Conservation (phyloP, 2,888 invertebrate species). For the Argyresthia goedartella region DNA sequence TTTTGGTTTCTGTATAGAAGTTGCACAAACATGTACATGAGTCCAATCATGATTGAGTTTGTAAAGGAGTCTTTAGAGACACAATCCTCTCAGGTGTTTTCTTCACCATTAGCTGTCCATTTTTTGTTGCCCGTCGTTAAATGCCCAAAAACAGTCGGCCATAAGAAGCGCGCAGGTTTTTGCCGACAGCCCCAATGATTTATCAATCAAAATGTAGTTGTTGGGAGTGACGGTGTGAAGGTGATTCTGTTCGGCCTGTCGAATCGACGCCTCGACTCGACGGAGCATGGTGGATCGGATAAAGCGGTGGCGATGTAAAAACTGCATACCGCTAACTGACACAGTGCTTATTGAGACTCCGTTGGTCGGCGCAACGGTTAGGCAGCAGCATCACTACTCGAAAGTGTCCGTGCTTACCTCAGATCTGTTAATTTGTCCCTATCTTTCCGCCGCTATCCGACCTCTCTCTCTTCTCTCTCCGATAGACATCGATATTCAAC, state of each 20-base stretch:
- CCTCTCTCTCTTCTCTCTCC: not conserved
- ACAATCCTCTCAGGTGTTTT: too few species aligned
- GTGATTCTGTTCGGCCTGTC: conserved; percentile 23
- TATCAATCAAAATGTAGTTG: conserved; percentile 3
- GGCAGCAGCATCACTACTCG: not conserved
- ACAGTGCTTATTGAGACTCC: conserved; percentile 63
- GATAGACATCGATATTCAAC: not conserved
- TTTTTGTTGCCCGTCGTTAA: not conserved
- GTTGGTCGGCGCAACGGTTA: conserved; percentile 35
- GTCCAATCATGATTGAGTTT: too few species aligned
- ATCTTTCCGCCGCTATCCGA: not conserved
- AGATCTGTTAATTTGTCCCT: conserved; percentile 6
- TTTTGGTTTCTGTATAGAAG: too few species aligned
- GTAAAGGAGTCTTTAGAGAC: too few species aligned
- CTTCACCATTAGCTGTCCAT: not conserved
- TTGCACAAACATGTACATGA: too few species aligned
- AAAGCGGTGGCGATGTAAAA: conserved; percentile 40
- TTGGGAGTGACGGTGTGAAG: not conserved
- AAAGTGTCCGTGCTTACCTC: conserved; percentile 11
- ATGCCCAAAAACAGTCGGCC: not conserved
- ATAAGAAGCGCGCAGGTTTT: not conserved
- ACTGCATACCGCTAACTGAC: conserved; percentile 60
- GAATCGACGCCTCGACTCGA: conserved; percentile 30
- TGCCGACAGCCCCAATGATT: not conserved
- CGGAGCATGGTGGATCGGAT: conserved; percentile 32